phyloP scores from a whole-genome alignment of 2,797 vertebrate species.

The Neoniphon sammara region DNA sequence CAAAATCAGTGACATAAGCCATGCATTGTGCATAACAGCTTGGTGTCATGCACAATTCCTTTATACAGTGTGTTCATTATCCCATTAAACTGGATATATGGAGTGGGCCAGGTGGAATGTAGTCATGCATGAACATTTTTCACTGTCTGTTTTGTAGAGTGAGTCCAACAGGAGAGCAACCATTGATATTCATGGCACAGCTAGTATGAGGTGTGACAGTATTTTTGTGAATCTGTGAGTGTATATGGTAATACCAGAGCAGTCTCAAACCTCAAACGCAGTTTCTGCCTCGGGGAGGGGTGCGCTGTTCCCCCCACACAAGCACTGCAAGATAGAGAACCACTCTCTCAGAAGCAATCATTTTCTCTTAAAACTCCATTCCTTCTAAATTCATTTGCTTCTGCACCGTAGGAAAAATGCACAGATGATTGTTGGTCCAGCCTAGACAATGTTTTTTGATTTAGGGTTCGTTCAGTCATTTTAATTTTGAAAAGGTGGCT shows the following conservation, averaged over 20 bases:
- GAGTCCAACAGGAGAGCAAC: constrained; percentile 74
- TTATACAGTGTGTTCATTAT: constrained; percentile 77
- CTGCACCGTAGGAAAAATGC: constrained; percentile 62
- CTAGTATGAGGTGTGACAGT: constrained; percentile 77
- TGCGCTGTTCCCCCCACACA: constrained; percentile 43
- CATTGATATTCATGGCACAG: constrained; percentile 82
- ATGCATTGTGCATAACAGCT: constrained; percentile 68
- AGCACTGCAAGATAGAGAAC: constrained; percentile 65
- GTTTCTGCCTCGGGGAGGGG: constrained; percentile 65
- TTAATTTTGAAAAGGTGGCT: constrained; percentile 70
- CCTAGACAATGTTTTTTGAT: constrained; percentile 58
- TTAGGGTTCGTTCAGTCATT: constrained; percentile 61
- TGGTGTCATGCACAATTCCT: constrained; percentile 73
- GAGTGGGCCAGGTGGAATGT: constrained; percentile 69
- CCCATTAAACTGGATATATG: constrained; percentile 75
- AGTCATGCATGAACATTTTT: constrained; percentile 79
- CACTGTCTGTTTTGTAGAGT: constrained; percentile 76
- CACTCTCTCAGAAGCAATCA: constrained; percentile 72
- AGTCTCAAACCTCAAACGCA: constrained; percentile 73
- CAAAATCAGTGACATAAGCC: constrained; percentile 72
- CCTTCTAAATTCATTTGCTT: constrained; percentile 73
- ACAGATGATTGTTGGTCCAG: constrained; percentile 61
- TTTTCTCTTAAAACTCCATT: constrained; percentile 76
- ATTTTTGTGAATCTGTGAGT: constrained; percentile 75
- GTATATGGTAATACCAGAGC: constrained; percentile 75